Conservation (phyloP, 2,113 vertebrate genomes). For the Corythoichthys haematopterus region DNA sequence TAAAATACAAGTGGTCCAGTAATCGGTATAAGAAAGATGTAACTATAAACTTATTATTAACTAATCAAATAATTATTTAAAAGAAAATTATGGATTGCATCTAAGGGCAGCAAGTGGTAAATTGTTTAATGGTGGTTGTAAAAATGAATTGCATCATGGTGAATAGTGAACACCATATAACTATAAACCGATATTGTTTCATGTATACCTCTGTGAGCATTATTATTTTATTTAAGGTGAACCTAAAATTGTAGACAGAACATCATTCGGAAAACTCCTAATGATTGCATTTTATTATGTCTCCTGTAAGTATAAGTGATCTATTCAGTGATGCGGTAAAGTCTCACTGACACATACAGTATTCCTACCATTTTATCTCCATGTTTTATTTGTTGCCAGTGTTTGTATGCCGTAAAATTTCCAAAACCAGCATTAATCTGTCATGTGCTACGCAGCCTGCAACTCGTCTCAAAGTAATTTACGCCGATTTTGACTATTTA, state of each 20-base stretch:
- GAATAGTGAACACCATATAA: not conserved
- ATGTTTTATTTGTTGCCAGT: slow-evolving; percentile 20
- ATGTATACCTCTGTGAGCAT: not conserved
- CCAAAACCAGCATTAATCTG: slow-evolving; percentile 28
- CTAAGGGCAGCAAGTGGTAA: not conserved
- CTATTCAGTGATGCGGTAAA: not conserved
- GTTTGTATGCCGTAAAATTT: slow-evolving; percentile 20
- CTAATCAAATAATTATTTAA: not conserved
- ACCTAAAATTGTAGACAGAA: not conserved
- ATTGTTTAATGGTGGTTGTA: not conserved
- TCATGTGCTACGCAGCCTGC: not conserved
- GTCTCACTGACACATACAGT: not conserved
- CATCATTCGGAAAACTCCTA: not conserved
- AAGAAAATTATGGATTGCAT: not conserved
- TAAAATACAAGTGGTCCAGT: not conserved
- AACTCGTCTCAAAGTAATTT: slow-evolving; percentile 25
- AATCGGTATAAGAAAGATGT: not conserved
- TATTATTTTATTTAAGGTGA: not conserved
- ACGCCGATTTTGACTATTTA: slow-evolving; percentile 23
- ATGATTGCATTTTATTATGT: not conserved
- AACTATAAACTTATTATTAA: not conserved
- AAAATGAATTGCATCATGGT: not conserved
- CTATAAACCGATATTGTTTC: not conserved
- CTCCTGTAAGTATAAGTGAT: not conserved
- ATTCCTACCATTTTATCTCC: slow-evolving; percentile 2